Evolutionary conservation across 2,888 invertebrate species (phyloP).

Genomic region (Parnassius orleans): DNA sequence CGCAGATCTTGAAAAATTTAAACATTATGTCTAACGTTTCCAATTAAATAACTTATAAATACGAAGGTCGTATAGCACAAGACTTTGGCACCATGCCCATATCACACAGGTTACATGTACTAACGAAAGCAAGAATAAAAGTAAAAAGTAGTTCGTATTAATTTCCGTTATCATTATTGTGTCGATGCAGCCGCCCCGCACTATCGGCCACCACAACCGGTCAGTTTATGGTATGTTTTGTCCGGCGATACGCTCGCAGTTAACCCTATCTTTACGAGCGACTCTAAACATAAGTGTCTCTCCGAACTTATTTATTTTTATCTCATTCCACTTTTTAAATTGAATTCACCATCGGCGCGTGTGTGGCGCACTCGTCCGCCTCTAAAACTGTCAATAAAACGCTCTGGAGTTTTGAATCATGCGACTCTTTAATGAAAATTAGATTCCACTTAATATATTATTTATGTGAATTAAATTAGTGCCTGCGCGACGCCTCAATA

Average conservation of each 20-base stretch:
- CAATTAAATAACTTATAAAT: no score
- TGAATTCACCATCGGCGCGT: slow-evolving; percentile 75
- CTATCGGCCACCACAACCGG: slow-evolving; percentile 67
- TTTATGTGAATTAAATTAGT: slow-evolving; percentile 68
- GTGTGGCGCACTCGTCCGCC: slow-evolving; percentile 67
- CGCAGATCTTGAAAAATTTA: no score
- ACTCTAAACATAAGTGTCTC: slow-evolving; percentile 80
- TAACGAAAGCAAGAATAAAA: slow-evolving; percentile 17
- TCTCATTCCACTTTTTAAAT: slow-evolving; percentile 80
- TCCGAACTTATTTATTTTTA: slow-evolving; percentile 79
- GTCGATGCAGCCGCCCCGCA: slow-evolving; percentile 49
- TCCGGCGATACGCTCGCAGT: slow-evolving; percentile 75
- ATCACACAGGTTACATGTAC: slow-evolving; percentile 6
- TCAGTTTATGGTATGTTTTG: slow-evolving; percentile 78
- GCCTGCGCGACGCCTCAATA: slow-evolving; percentile 57
- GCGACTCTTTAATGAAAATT: slow-evolving; percentile 71
- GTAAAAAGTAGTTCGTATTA: slow-evolving; percentile 16
- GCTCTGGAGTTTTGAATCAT: slow-evolving; percentile 56
- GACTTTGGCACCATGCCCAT: not conserved
- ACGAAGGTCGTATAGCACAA: not conserved
- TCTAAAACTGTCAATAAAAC: slow-evolving; percentile 77
- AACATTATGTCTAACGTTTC: no score
- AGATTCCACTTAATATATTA: slow-evolving; percentile 64
- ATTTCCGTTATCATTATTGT: slow-evolving; percentile 20
- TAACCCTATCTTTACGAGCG: slow-evolving; percentile 80